Base-by-base conservation (phyloP, 2,888 invertebrate species). In the Drosophila tanythrix region DNA sequence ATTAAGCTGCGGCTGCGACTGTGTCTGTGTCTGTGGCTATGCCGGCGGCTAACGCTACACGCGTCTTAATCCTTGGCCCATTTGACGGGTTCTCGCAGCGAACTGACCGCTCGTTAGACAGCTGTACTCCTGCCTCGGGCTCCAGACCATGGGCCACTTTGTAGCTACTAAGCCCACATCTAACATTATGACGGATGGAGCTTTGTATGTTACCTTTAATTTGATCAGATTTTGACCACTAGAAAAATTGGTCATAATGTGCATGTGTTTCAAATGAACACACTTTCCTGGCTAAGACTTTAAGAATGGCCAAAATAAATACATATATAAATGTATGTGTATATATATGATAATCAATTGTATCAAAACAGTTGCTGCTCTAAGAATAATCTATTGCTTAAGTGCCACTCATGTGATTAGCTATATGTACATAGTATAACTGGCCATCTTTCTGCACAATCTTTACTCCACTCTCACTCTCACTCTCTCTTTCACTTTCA, bases 31-130 rank as follows among this genome's bases (percentile, higher is more conserved):
- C 55, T 33, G 53, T 59, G 66, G 55, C 74, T 27, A 36, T 73
- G 80, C 80, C 82, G 76, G 67, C 80, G 80, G 78, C 75, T 65
- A 75, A 63, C 53, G 67, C 68, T 65, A 62, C 70, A 75, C 79
- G 74, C 79, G 70, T 83, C 78, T 83, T 88, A 90, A 88, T 83
- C 88, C 87, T 75, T 56, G 81, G 70, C 74, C 72, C 76, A 84
- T 82, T 82, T 76, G 73, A 71, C 43, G 76, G 80, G 48, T 61
- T 61, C 40, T 59, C 48, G 29, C 25, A 50, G 35, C 31, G 31
- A 40, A 50, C 56, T 27, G 29, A 53, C 11, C 58, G 63, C 59
- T 79, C 75, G 77, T 78, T 79, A 79, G 80, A 53, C 78, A 78
- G 55, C 67, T 71, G 64, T 63, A 70, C 15, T 40, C 48, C 15